Evolutionary conservation across 1,140 invertebrate genomes (phyloP), one percentile per base, ranked within the genome.

Genomic region (Conus ventricosus): DNA sequence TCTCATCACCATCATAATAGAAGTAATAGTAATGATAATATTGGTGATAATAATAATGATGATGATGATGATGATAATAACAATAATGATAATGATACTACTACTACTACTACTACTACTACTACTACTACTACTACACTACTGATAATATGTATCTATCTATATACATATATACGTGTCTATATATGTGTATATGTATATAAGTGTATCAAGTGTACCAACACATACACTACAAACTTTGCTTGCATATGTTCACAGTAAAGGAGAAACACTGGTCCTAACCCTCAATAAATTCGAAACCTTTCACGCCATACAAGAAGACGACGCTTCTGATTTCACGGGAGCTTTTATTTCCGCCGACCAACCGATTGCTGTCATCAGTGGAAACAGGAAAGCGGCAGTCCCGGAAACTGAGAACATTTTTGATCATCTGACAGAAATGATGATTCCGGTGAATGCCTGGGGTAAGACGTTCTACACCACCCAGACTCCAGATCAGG

Each of bases 381-480:
- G 88, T 54, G 94, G 93, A 23, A 92, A 93, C 88, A 88, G 89
- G 57, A 91, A 90, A 75, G 91, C 91, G 27, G 88, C 78, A 20
- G 89, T 93, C 17, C 76, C 80, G 3, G 82, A 80, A 8, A 75
- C 63, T 0, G 90, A 78, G 17, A 83, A 55, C 4, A 88, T 87
- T 67, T 27, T 80, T 15, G 93, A 93, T 89, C 92, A 93, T 88
- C 84, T 94, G 51, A 92, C 91, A 5, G 93, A 93, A 75, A 91
- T 92, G 81, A 78, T 94, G 71, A 89, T 91, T 55, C 92, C 93
- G 8, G 90, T 92, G 10, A 54, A 90, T 13, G 89, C 90, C 23
- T 94, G 93, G 93, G 93, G 93, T 8, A 92, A 89, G 60, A 84
- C 88, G 53, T 94, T 92, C 82, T 82, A 87, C 27, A 90, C 89